phyloP scores from a whole-genome alignment of 1,140 invertebrate genomes.

The Antheraea pernyi region DNA sequence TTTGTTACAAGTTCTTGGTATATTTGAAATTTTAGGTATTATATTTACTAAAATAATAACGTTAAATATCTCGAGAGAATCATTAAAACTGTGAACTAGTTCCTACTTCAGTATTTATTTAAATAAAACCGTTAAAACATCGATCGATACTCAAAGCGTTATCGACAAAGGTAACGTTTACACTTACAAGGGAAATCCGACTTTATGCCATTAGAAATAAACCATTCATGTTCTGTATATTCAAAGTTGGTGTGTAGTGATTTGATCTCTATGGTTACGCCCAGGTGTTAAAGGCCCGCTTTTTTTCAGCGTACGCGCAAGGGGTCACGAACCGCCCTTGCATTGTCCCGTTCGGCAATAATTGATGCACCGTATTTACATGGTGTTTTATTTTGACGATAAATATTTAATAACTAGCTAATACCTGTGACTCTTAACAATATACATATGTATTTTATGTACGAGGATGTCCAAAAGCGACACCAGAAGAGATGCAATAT shows the following conservation, averaged over 20 bases:
- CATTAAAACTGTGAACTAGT: not conserved
- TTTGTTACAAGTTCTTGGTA: too few relatives aligned
- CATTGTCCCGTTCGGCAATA: not conserved
- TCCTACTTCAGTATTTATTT: not conserved
- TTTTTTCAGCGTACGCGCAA: slow-evolving; percentile 30
- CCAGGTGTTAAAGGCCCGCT: slow-evolving; percentile 62
- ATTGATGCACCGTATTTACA: slow-evolving; percentile 14
- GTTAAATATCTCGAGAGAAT: not conserved
- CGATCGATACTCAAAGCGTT: slow-evolving; percentile 35
- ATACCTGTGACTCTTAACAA: not conserved
- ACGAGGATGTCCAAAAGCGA: too few relatives aligned
- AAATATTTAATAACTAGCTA: not conserved
- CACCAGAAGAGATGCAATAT: too few relatives aligned
- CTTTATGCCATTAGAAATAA: not conserved
- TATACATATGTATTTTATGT: too few relatives aligned
- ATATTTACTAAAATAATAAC: too few relatives aligned
- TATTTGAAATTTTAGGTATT: too few relatives aligned
- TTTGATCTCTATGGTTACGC: slow-evolving; percentile 74
- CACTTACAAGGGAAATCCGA: not conserved
- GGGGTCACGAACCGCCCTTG: slow-evolving; percentile 13
- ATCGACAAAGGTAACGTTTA: not conserved
- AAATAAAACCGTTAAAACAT: slow-evolving; percentile 52
- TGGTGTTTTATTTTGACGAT: slow-evolving; percentile 4
- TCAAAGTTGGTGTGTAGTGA: slow-evolving; percentile 48
- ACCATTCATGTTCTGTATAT: not conserved